Evolutionary conservation across 2,113 vertebrate species (phyloP).

Genomic region (Poeciliopsis prolifica): DNA sequence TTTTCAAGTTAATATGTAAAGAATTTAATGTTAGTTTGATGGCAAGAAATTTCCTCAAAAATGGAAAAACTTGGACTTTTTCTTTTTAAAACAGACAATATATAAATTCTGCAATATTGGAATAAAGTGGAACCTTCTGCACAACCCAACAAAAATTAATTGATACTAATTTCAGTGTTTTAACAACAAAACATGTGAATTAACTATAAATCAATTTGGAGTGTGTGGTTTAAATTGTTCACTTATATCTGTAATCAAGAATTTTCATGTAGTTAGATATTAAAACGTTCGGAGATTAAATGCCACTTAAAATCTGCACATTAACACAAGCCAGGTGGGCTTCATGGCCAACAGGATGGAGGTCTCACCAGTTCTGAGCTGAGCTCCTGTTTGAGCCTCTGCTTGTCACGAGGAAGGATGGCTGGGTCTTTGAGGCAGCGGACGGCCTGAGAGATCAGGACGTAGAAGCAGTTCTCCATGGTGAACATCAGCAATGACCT

Average conservation of each 20-base stretch:
- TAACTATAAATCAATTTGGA: no score
- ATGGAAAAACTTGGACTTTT: no score
- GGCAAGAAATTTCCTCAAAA: not conserved
- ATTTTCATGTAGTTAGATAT: not conserved
- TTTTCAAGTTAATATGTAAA: not conserved
- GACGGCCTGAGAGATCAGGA: constrained; percentile 94
- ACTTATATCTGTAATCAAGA: not conserved
- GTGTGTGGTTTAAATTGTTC: not conserved
- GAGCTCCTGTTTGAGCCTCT: constrained; percentile 97
- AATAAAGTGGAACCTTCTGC: not conserved
- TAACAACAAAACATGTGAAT: no score
- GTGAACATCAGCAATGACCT: constrained; percentile 96
- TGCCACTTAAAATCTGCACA: no score
- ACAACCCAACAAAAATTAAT: no score
- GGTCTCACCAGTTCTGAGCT: constrained; percentile 92
- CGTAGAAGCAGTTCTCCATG: constrained; percentile 98
- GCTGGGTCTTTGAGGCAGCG: constrained; percentile 90
- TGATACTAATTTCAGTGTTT: no score
- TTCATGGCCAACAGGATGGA: not conserved
- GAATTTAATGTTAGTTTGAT: not conserved
- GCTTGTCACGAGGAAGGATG: constrained; percentile 90
- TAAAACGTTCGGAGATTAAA: not conserved
- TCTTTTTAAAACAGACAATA: no score
- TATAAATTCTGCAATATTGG: not conserved
- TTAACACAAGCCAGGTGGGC: no score